phyloP scores from a whole-genome alignment of 2,888 invertebrate genomes.

The Schizotus pectinicornis region DNA sequence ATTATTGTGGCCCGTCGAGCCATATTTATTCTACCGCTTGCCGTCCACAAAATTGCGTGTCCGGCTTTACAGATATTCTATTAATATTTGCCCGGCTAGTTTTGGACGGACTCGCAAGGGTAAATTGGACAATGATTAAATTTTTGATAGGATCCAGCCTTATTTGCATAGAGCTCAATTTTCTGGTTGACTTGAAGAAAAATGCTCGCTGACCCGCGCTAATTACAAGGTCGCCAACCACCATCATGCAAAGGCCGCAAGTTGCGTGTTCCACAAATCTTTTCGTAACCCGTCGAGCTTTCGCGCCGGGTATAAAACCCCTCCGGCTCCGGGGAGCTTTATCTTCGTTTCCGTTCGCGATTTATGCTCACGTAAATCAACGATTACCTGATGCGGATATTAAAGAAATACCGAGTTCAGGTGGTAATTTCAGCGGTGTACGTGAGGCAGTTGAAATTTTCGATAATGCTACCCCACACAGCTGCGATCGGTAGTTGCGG shows the following conservation, averaged over 20 bases:
- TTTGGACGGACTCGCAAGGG: too few relatives aligned
- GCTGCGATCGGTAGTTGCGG: background rate
- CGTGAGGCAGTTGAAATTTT: background rate
- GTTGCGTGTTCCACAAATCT: slow-evolving; percentile 17
- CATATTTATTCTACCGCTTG: too few relatives aligned
- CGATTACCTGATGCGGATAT: slow-evolving; percentile 18
- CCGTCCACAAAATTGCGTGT: too few relatives aligned
- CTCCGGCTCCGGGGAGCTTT: slow-evolving; percentile 1
- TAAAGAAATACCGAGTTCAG: slow-evolving; percentile 10
- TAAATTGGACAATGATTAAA: too few relatives aligned
- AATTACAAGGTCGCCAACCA: slow-evolving; percentile 17
- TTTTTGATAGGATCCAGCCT: too few relatives aligned
- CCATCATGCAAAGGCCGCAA: slow-evolving; percentile 11
- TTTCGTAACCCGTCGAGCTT: background rate
- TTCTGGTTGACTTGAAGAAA: background rate
- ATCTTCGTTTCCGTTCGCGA: slow-evolving; percentile 10
- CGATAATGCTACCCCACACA: background rate
- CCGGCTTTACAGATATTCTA: too few relatives aligned
- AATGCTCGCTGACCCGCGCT: background rate
- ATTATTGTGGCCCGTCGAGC: too few relatives aligned
- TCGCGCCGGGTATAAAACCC: slow-evolving; percentile 1
- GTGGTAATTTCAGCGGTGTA: slow-evolving; percentile 5
- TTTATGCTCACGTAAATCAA: slow-evolving; percentile 25
- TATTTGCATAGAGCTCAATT: background rate
- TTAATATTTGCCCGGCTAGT: too few relatives aligned